Evolutionary conservation across 2,113 vertebrate genomes (phyloP).

Genomic region (Channa maculata): DNA sequence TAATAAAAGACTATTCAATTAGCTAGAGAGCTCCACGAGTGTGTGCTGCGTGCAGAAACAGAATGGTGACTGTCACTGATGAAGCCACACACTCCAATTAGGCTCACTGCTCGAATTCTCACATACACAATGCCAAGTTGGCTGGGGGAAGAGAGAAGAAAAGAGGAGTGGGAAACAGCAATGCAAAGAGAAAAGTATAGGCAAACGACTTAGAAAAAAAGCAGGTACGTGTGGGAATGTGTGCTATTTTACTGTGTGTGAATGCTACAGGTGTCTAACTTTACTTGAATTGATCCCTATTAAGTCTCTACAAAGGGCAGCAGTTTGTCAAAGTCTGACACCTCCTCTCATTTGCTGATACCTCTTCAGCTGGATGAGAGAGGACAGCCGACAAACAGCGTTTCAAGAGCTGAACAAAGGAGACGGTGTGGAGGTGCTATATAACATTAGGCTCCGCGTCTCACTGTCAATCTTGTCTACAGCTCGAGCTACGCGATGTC

Average conservation of each 20-base stretch:
- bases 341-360: constrained; percentile 35
- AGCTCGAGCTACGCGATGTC: background rate
- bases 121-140: constrained; percentile 63
- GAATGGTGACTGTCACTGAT: constrained; percentile 64
- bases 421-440: constrained; percentile 29
- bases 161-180: constrained; percentile 15
- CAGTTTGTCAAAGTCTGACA: constrained; percentile 54
- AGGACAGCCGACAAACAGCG: constrained; percentile 39
- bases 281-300: constrained; percentile 59
- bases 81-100: constrained; percentile 74
- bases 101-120: constrained; percentile 68
- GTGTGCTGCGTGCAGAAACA: constrained; percentile 52
- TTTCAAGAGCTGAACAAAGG: constrained; percentile 33
- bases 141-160: constrained; percentile 26
- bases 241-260: constrained; percentile 27
- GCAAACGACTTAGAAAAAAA: constrained; percentile 1
- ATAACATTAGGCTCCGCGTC: constrained; percentile 28
- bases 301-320: constrained; percentile 56
- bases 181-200: constrained; percentile 19
- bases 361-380: constrained; percentile 35
- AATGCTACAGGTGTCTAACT: constrained; percentile 40
- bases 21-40: constrained; percentile 57
- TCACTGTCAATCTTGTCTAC: constrained; percentile 42
- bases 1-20: constrained; percentile 81
- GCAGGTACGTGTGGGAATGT: constrained; percentile 23